Base-by-base conservation (phyloP, 2,888 invertebrate species). In the Drosophila picticornis region DNA sequence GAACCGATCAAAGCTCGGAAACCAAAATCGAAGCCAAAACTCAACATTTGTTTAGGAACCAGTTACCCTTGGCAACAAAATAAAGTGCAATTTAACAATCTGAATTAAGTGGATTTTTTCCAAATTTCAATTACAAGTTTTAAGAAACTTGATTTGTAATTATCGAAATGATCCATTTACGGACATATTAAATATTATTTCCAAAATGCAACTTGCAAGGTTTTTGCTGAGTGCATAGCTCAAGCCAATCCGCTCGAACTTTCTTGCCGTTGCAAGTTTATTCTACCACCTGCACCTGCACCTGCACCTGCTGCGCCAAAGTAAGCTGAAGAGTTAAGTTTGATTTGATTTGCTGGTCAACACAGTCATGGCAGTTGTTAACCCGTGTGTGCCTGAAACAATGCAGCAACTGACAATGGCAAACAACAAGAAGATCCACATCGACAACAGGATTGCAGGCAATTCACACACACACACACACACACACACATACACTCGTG, bases 261-360 rank as follows among this genome's bases (percentile, higher is more conserved):
- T 34, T 16, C 31, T 51, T 52, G 4, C 11, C 25, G 16, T 19
- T 22, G 22, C 34, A 16, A 46, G 46, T 55, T 68, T 10, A 57
- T 32, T 32, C 27, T 48, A 36, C 50, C 75, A 74, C 59, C 72
- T 69, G 65, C 55, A 9, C 60, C 60, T n/a, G 43, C 56, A 36
- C 70, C 72, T 73, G 64, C 52, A 5, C 53, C 57, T 25, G 43
- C 67, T 67, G 22, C 46, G 55, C 62, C 29, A 56, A 60, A 40
- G 75, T 72, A 36, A 51, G 36, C 56, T 70, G 36, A 66, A 58
- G 74, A 78, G 78, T 74, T 77, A 78, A 77, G 69, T 77, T 67
- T 78, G 68, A 73, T 68, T 19, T 25, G 34, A 53, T 25, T 46
- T 46, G 25, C 46, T 16, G 25, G 46, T 25, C 46, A 46, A 16